Evolutionary conservation across 2,888 invertebrate genomes (phyloP).

Genomic region (Nomada flava): DNA sequence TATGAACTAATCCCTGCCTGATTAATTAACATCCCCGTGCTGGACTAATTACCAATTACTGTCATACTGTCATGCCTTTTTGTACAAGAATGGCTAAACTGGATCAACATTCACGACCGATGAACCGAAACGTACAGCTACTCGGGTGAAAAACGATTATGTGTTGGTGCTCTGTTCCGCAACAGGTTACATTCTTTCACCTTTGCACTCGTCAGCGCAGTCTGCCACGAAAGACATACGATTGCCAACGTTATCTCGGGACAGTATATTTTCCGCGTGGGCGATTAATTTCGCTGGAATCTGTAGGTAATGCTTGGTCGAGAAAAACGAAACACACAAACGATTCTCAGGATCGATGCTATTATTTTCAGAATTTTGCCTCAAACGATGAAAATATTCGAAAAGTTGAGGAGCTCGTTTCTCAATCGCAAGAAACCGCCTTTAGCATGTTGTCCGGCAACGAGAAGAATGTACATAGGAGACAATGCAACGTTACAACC

Average conservation of each 20-base stretch:
- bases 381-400: background rate
- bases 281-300: background rate
- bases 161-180: slow-evolving; percentile 29
- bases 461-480: background rate
- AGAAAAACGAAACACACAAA: background rate
- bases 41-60: background rate
- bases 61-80: background rate
- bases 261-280: background rate
- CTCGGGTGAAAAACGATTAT: background rate
- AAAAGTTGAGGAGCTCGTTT: no score
- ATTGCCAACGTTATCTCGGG: background rate
- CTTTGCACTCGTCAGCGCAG: background rate
- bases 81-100: background rate
- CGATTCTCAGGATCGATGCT: background rate
- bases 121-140: background rate
- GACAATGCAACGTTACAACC: background rate
- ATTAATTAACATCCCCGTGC: background rate
- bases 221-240: background rate
- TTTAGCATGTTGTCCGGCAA: background rate
- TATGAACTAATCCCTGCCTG: no score
- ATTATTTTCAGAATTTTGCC: background rate
- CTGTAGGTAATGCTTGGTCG: background rate
- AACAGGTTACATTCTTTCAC: slow-evolving; percentile 53
- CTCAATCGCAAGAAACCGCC: background rate
- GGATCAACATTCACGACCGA: background rate